Evolutionary conservation across 2,113 vertebrate species (phyloP).

Genomic region (Pachyramphus minor): DNA sequence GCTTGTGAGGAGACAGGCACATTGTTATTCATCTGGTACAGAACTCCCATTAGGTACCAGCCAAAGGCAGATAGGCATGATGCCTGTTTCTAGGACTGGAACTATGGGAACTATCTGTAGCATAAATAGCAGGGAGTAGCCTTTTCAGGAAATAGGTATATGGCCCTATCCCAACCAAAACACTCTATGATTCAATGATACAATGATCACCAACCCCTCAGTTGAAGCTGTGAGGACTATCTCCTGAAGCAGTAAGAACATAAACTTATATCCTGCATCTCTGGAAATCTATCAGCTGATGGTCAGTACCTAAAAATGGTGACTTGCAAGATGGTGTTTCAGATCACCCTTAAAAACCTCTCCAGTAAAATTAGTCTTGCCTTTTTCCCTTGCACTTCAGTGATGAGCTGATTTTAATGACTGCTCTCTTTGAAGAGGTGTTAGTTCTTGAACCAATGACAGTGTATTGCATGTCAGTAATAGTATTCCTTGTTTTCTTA

Average conservation of each 20-base stretch:
- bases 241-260: neutral
- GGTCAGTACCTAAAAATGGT: neutral
- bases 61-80: neutral
- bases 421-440: constrained; percentile 51
- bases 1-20: neutral
- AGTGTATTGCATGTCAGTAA: constrained; percentile 17
- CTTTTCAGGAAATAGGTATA: neutral
- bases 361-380: neutral
- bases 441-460: constrained; percentile 30
- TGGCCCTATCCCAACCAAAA: neutral
- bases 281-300: neutral
- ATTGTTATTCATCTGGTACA: neutral
- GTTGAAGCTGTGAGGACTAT: neutral
- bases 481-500: constrained; percentile 57
- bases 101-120: neutral
- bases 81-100: neutral
- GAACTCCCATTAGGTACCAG: neutral
- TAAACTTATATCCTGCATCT: neutral
- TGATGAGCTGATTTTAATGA: constrained; percentile 30
- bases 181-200: neutral
- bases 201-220: neutral
- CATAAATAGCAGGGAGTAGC: neutral
- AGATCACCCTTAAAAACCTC: neutral
- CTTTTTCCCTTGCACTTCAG: neutral
- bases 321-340: neutral